Evolutionary conservation across 2,113 vertebrate genomes (phyloP).

Genomic region (Prietella phreatophila): DNA sequence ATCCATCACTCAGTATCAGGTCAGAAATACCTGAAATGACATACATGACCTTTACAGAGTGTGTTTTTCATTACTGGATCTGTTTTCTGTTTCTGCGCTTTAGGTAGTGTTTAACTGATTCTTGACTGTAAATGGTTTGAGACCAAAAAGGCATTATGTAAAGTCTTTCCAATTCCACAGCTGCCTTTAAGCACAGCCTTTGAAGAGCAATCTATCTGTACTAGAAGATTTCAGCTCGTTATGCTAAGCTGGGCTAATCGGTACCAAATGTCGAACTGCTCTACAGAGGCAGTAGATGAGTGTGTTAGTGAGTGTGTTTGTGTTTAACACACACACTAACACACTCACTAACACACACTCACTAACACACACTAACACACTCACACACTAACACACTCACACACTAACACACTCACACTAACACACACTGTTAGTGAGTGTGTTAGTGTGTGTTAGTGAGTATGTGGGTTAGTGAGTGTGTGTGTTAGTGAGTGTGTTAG

Average conservation of each 20-base stretch:
- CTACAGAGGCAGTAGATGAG: not conserved
- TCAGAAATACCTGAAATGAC: no score
- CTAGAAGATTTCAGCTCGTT: conserved; percentile 7
- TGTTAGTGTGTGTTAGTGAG: not conserved
- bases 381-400: no score
- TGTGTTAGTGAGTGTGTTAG: no score
- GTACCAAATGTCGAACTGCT: not conserved
- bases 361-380: no score
- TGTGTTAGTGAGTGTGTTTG: not conserved
- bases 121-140: not conserved
- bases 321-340: no score
- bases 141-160: not conserved
- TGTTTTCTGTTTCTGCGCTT: not conserved
- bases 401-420: no score
- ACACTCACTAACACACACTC: no score
- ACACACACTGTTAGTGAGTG: no score
- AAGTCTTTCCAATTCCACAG: not conserved
- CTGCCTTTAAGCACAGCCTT: not conserved
- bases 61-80: not conserved
- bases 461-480: not conserved
- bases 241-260: conserved; percentile 2
- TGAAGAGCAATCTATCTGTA: not conserved
- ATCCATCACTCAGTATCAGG: no score
- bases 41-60: not conserved
- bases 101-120: not conserved